Base-by-base conservation (phyloP, 2,797 vertebrate species). In the Manis javanica region DNA sequence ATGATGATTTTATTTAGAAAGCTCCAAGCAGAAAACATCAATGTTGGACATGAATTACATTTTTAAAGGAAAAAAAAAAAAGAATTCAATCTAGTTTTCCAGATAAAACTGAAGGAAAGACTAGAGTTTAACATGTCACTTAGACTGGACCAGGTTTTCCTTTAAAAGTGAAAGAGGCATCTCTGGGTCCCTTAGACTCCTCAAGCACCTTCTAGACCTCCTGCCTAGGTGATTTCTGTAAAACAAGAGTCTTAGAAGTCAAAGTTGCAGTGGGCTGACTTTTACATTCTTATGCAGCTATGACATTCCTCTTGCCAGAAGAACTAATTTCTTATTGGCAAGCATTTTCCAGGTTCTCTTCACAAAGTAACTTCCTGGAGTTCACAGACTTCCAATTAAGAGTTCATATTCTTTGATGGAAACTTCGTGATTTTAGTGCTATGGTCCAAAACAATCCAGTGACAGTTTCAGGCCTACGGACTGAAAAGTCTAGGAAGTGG, bases 1-100 rank as follows among this genome's bases (percentile, higher is more conserved):
- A 78, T 77, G 87, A 77, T 69, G 37, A 92, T 95, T 92, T 79
- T 90, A 92, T 88, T 92, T 95, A 75, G 66, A 91, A 96, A 90
- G 34, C 51, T 68, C 57, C 69, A 95, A 86, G 29, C 69, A 51
- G 63, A 92, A 94, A 93, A 85, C 39, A 88, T 72, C 46, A 79
- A 51, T 87, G 61, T 61, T 85, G 81, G 59, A 49, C 14, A 72
- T 61, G 23, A 95, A 78, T 51, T 49, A 82, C 49, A 79, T 95
- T n/a, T 83, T 86, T 55, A 87, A 90, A 77, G 68, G 42, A 24
- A 83, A 86, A 83, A 53, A 69, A 19, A 13, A 61, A 53, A 18
- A 9, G 12, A 42, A 24, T 87, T 82, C 55, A 87, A 53, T 37
- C 49, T 46, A 39, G 85, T 59, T 72, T 34, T 88, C 31, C 88